Evolutionary conservation across 2,888 invertebrate species (phyloP).

Genomic region (Chesias legatella): DNA sequence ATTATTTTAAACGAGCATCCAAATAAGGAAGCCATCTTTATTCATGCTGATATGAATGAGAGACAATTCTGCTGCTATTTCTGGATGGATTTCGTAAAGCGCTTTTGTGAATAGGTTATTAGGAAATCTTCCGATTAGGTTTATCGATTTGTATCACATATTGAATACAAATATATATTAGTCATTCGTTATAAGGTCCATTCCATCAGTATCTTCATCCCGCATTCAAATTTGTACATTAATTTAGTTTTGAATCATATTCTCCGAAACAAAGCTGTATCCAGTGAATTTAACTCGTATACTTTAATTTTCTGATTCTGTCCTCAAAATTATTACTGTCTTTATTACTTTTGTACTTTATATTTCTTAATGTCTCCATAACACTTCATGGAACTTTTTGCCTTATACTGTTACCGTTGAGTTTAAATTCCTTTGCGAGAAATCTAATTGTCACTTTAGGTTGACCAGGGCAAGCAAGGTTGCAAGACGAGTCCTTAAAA

Average conservation of each 20-base stretch:
- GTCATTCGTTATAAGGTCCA: too few relatives aligned
- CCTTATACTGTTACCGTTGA: slow-evolving; percentile 5
- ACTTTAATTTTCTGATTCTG: slow-evolving; percentile 13
- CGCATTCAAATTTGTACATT: too few relatives aligned
- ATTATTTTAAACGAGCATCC: slow-evolving; percentile 22
- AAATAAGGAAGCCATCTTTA: slow-evolving; percentile 23
- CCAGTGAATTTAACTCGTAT: slow-evolving; percentile 2
- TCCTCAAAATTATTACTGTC: slow-evolving; percentile 25
- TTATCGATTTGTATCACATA: too few relatives aligned
- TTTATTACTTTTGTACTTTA: slow-evolving; percentile 21
- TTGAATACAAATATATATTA: too few relatives aligned
- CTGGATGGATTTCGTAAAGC: slow-evolving; percentile 3
- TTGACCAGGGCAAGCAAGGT: slow-evolving; percentile 21
- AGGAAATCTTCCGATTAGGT: neutral
- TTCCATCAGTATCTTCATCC: too few relatives aligned
- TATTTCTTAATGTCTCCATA: slow-evolving; percentile 20
- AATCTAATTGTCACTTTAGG: slow-evolving; percentile 21
- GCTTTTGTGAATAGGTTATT: neutral
- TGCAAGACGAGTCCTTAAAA: slow-evolving; percentile 29
- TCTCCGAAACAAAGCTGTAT: neutral
- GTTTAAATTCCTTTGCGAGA: slow-evolving; percentile 10
- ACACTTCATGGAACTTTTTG: slow-evolving; percentile 4
- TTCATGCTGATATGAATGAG: slow-evolving; percentile 17
- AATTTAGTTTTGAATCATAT: too few relatives aligned
- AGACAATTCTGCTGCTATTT: slow-evolving; percentile 9